These are phyloP conservation scores for Erpetoichthys calabaricus DNA, from an alignment of 2,797 vertebrate genomes.

Conservation along the genomic window DNA sequence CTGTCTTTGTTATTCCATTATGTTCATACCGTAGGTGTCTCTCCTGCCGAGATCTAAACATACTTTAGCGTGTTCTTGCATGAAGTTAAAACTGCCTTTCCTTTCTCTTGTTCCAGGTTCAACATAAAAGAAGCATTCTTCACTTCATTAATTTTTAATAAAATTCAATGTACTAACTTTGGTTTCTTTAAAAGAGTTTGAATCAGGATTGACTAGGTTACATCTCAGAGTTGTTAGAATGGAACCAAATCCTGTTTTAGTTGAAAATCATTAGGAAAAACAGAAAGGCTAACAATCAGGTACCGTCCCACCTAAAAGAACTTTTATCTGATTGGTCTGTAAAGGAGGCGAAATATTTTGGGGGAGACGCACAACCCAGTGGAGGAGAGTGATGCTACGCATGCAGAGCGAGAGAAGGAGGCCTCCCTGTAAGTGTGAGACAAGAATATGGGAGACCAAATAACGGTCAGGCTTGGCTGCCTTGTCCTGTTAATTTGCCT, in stretches of 20 bases:
- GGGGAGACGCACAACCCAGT: constrained; percentile 53
- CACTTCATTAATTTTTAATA: too few relatives aligned
- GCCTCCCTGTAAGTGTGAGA: constrained; percentile 74
- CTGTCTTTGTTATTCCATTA: too few relatives aligned
- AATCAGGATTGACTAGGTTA: neutral
- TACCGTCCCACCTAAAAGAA: neutral
- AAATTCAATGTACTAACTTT: neutral
- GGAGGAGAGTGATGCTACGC: constrained; percentile 73
- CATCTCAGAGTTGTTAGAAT: too few relatives aligned
- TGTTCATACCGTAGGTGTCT: too few relatives aligned
- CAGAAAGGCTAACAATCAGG: neutral
- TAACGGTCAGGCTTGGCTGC: too few relatives aligned
- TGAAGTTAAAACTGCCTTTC: too few relatives aligned
- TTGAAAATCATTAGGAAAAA: neutral
- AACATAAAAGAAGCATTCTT: too few relatives aligned
- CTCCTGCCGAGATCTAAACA: too few relatives aligned
- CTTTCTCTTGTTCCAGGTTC: too few relatives aligned
- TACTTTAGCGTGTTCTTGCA: too few relatives aligned
- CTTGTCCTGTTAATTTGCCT: neutral
- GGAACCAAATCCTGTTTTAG: neutral
- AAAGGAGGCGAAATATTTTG: constrained; percentile 74
- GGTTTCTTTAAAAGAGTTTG: neutral
- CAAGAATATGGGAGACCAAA: too few relatives aligned
- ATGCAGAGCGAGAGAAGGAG: constrained; percentile 79
- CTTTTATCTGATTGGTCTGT: constrained; percentile 15